These are phyloP conservation scores for Arctocebus calabarensis DNA, from an alignment of 2,797 vertebrate species.

Conservation along the genomic window DNA sequence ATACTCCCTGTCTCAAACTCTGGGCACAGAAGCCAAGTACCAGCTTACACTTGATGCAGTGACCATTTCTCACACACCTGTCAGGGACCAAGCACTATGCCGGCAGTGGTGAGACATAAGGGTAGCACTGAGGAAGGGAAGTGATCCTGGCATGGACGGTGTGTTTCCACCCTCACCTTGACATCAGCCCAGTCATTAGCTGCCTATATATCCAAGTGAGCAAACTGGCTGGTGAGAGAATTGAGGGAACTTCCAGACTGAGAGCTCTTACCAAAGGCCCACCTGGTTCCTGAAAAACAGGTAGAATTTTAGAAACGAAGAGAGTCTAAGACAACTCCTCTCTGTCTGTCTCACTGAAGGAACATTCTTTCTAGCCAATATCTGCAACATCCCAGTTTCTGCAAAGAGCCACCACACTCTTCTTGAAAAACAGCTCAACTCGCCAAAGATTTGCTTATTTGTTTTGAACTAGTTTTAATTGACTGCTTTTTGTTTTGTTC, in stretches of 20 bases:
- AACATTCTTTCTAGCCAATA: background rate
- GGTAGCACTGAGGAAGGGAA: background rate
- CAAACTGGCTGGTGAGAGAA: constrained; percentile 15
- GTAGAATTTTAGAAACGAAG: background rate
- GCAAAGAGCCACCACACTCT: background rate
- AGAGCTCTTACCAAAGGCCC: background rate
- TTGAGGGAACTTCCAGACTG: background rate
- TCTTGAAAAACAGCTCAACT: background rate
- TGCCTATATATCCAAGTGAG: background rate
- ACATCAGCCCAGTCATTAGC: background rate
- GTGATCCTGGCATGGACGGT: background rate
- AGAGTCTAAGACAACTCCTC: background rate
- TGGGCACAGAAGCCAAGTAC: background rate
- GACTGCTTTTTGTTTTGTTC: background rate
- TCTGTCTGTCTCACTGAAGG: background rate
- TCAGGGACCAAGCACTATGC: background rate
- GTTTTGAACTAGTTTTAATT: background rate
- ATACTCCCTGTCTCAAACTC: background rate
- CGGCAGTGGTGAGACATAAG: background rate
- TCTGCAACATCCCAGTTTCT: background rate
- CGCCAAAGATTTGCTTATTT: background rate
- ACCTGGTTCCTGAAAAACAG: background rate
- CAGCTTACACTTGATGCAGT: background rate
- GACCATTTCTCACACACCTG: background rate
- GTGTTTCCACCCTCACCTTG: background rate